Evolutionary conservation across 2,113 vertebrate genomes (phyloP), one percentile per base, ranked within the genome.

Genomic region (Perca schrenkii): DNA sequence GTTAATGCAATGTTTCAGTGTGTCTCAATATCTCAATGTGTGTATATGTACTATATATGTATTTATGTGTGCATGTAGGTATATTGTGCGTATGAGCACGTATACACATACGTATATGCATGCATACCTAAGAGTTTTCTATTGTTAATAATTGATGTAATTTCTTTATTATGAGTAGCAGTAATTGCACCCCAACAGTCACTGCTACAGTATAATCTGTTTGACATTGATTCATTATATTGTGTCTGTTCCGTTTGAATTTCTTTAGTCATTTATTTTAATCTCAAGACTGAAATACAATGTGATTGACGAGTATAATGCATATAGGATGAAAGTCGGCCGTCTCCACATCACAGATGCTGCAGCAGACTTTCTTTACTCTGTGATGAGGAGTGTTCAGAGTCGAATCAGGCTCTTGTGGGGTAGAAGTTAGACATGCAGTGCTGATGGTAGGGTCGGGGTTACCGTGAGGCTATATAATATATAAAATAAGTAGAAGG

Each of bases 381-480:
- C 57, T 64, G 3, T 43, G 22, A 64, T 64, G 13, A 70, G 53
- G 36, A 56, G 6, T 49, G 31, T 56, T 79, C 5, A 56, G 50
- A 56, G 36, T 50, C 11, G 4, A 47, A 10, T 40, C 67, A 19
- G 47, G 54, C 36, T 31, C 13, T 15, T 53, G 43, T 46, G 47
- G 46, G 56, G 17, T 11, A 68, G 6, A 36, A 46, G 19, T 40
- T 19, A 72, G 60, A 54, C 25, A 13, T 52, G n/a, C 49, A 57
- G 57, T 54, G 58, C 40, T 62, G 50, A 76, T 43, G 19, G 4
- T 70, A 40, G 46, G 53, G 46, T 80, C 74, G 43, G 54, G 64
- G 56, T 50, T 78, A 31, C 49, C 54, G 17, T 63, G 56, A 72
- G 50, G 53, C 46, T 8, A n/a, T 66, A 25, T 56, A 49, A n/a